Base-by-base conservation (phyloP, 2,888 invertebrate species). In the Campoplex nolae region DNA sequence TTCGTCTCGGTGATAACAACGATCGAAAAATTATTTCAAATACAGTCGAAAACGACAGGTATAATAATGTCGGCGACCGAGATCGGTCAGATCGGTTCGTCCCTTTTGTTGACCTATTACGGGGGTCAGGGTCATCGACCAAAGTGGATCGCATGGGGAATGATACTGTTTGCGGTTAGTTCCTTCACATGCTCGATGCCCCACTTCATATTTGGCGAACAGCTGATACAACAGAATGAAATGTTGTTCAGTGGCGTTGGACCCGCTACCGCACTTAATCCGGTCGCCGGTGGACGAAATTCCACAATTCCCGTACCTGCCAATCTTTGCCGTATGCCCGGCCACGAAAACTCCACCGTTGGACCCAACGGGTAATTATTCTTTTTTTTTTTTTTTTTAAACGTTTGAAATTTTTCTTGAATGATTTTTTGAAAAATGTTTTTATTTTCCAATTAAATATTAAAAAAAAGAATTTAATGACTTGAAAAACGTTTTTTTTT, bases 1-100 rank as follows among this genome's bases (percentile, higher is more conserved):
- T 98, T 98, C 94, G 98, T 98, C 84, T 98, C 98, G 93, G 98
- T 98, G 89, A 98, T 98, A 92, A 98, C 98, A 83, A 98, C 98
- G 51, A 97, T 98, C 89, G 98, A 98, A 95, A 98, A 98, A 95
- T 95, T 98, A 86, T 98, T 98, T 94, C 97, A 98, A 95, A 97
- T 98, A 87, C 98, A 98, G 94, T 98, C 98, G 84, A 98, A 97
- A 95, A 98, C 98, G 65, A 98, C 98, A 0, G 98, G 98, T 0
- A 96, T 98, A 83, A 96, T 98, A 91, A 96, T 98, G 95, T 98
- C 98, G 90, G 98, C 98, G 89, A 98, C 98, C 32, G 98, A 98
- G 95, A 97, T 98, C 93, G 98, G 98, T 0, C 98, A 98, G 95
- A 98, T 98, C 91, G 97, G 98, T 88, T 98, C 98, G 68, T 97